These are phyloP conservation scores for Gastrophryne carolinensis DNA, from an alignment of 2,797 vertebrate species.

Conservation along the genomic window DNA sequence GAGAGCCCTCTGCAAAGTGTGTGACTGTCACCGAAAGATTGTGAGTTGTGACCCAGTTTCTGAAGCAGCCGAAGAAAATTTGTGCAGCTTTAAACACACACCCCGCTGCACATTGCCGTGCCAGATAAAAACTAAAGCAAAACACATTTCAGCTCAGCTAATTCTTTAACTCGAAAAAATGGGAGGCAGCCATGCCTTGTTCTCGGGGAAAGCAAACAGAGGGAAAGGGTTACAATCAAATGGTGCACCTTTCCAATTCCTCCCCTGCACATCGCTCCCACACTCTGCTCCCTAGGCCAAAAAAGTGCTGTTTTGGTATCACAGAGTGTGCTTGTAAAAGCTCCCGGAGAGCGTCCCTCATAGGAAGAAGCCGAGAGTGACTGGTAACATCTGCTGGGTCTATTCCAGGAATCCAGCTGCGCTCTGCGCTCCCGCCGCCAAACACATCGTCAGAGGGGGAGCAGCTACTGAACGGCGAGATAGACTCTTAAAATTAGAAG, in stretches of 20 bases:
- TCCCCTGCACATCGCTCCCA: neutral
- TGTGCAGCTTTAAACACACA: slow-evolving; percentile 33
- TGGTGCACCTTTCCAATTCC: neutral
- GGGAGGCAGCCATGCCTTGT: neutral
- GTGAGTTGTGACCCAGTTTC: slow-evolving; percentile 31
- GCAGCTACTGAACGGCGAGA: neutral
- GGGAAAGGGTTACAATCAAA: neutral
- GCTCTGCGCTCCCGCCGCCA: neutral
- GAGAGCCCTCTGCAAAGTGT: neutral
- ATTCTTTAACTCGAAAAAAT: neutral
- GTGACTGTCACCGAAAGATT: slow-evolving; percentile 22
- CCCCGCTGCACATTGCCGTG: neutral
- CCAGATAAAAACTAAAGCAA: slow-evolving; percentile 18
- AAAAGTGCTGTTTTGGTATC: neutral
- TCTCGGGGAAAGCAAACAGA: neutral
- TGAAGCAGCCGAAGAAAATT: neutral
- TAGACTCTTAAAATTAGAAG: no score
- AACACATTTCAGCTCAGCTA: neutral
- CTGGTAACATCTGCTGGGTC: slow-evolving; percentile 18
- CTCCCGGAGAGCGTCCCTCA: neutral
- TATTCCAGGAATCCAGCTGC: slow-evolving; percentile 3
- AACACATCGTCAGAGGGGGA: neutral
- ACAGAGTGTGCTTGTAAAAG: neutral
- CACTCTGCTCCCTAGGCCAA: neutral
- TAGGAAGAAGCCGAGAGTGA: neutral